Evolutionary conservation across 2,888 invertebrate species (phyloP).

Genomic region (Tenthredo scrophulariae): DNA sequence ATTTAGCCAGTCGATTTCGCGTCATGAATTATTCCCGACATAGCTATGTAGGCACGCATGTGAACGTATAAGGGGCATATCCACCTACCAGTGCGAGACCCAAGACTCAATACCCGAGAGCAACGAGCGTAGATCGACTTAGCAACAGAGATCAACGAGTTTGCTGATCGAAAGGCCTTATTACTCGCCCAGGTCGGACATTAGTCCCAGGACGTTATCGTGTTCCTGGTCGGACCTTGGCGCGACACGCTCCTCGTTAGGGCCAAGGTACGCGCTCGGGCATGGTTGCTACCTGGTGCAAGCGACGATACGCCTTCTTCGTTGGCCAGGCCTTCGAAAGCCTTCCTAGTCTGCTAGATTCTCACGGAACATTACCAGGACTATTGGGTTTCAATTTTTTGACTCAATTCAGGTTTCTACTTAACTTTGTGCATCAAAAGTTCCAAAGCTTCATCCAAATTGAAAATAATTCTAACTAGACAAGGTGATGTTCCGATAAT

Average conservation of each 20-base stretch:
- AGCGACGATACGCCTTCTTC: not conserved
- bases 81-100: constrained; percentile 19
- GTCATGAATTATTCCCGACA: constrained; percentile 51
- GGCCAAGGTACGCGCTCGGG: not conserved
- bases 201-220: constrained; percentile 46
- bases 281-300: constrained; percentile 16
- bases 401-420: not conserved
- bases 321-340: not conserved
- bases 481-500: not conserved
- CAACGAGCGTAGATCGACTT: constrained; percentile 1
- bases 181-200: constrained; percentile 45
- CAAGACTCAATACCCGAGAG: not conserved
- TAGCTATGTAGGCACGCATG: not conserved
- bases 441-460: not conserved
- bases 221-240: constrained; percentile 48
- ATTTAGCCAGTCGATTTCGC: constrained; percentile 56
- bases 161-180: constrained; percentile 47
- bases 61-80: not conserved
- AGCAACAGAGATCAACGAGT: constrained; percentile 47
- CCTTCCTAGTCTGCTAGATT: not conserved
- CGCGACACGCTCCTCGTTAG: constrained; percentile 47
- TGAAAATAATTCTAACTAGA: not conserved
- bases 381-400: not conserved
- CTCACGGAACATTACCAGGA: not conserved
- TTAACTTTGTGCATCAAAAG: not conserved